Evolutionary conservation across 2,888 invertebrate species (phyloP).

Genomic region (Callosobruchus maculatus): DNA sequence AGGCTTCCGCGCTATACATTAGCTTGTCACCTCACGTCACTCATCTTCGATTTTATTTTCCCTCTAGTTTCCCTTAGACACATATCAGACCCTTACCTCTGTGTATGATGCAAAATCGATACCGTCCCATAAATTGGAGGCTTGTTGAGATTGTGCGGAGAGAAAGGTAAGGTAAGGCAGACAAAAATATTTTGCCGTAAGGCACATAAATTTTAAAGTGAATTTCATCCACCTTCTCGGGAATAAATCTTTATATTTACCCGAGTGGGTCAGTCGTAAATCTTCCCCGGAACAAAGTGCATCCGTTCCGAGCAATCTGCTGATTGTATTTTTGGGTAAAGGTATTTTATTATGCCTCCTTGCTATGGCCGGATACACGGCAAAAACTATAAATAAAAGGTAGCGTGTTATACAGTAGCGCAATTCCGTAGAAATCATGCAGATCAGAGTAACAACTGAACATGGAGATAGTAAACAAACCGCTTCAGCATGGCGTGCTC

Average conservation of each 20-base stretch:
- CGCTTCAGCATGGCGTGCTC: no score
- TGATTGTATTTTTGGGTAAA: neutral
- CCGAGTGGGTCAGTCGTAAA: neutral
- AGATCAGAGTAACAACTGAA: no score
- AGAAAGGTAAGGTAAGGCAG: conserved; percentile 4
- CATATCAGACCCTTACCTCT: no score
- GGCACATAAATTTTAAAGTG: neutral
- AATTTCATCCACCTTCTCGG: neutral
- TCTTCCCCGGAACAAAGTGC: neutral
- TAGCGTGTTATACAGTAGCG: no score
- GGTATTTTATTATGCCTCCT: neutral
- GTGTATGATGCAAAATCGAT: neutral
- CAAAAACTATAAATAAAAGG: neutral
- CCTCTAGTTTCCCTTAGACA: no score
- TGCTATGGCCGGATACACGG: neutral
- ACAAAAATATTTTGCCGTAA: neutral
- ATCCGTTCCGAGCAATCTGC: neutral
- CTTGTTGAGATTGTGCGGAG: neutral
- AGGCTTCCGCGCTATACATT: no score
- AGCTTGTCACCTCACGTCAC: no score
- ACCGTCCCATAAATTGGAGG: neutral
- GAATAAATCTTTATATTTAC: neutral
- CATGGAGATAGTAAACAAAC: no score
- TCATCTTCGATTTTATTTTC: no score
- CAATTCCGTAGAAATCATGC: no score